Percentiles rank a stretch among this genome's conserved stretches.
Conservation (phyloP, 1,140 invertebrate species). For the Drosophila guanche region DNA sequence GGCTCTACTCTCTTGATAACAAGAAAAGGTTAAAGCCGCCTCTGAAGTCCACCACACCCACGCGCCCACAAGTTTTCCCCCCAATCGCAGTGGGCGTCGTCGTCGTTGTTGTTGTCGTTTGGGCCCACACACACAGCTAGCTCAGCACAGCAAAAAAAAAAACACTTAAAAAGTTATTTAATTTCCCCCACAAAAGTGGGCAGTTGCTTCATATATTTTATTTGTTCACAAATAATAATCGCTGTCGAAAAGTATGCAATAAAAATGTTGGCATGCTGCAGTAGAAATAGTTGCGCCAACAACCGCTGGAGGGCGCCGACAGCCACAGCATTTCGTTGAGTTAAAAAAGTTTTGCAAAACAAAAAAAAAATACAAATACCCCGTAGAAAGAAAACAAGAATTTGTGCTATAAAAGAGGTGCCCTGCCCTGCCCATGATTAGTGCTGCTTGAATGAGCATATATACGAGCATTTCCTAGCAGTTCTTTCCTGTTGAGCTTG, state of each 20-base stretch:
- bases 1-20: constrained; percentile 39
- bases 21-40: constrained; percentile 46
- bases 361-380: background rate
- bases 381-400: no score
- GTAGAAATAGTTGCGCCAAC: constrained; percentile 2
- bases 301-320: background rate
- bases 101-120: no score
- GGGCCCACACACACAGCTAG: no score
- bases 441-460: no score
- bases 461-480: no score
- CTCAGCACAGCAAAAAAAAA: no score
- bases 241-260: constrained; percentile 41
- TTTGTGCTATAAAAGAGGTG: no score
- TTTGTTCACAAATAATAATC: background rate
- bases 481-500: no score
- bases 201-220: background rate
- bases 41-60: constrained; percentile 15
- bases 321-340: no score
- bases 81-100: constrained; percentile 25
- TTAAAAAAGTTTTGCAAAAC: background rate
- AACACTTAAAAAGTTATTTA: background rate
- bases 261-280: constrained; percentile 7
- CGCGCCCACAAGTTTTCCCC: constrained; percentile 33
- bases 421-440: no score
- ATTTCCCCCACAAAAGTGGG: constrained; percentile 1